Percentiles rank a stretch among this genome's conserved stretches.
These are phyloP conservation scores for Spodoptera exigua DNA, from an alignment of 2,888 invertebrate genomes.

Conservation along the genomic window DNA sequence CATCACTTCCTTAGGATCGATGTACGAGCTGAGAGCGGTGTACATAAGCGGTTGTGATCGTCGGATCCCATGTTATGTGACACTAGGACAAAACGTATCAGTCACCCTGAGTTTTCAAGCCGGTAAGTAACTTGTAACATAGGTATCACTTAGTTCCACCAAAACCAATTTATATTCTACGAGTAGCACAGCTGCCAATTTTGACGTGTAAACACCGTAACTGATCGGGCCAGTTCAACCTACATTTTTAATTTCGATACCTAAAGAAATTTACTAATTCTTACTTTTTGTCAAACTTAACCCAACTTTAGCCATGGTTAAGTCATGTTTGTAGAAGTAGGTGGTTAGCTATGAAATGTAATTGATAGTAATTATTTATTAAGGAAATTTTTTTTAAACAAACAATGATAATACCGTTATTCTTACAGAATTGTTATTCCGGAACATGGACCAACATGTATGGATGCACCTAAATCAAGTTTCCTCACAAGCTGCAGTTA, in stretches of 20 bases:
- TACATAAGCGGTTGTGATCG: slow-evolving; percentile 77
- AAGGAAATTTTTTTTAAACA: slow-evolving; percentile 66
- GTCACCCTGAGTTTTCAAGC: slow-evolving; percentile 78
- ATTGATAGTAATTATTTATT: too few relatives aligned
- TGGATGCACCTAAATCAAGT: slow-evolving; percentile 78
- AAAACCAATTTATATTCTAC: too few relatives aligned
- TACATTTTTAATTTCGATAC: too few relatives aligned
- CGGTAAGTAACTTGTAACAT: slow-evolving; percentile 60
- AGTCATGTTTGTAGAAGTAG: too few relatives aligned
- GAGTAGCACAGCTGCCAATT: too few relatives aligned
- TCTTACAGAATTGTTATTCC: slow-evolving; percentile 71
- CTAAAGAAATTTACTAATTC: too few relatives aligned
- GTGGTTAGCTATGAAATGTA: background rate
- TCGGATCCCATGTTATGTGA: slow-evolving; percentile 74
- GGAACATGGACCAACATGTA: slow-evolving; percentile 77
- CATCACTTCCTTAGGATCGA: slow-evolving; percentile 71
- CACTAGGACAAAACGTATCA: slow-evolving; percentile 74
- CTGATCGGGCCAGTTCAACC: too few relatives aligned
- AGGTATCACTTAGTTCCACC: too few relatives aligned
- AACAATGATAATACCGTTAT: too few relatives aligned
- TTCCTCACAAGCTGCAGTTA: slow-evolving; percentile 72
- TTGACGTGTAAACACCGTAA: too few relatives aligned
- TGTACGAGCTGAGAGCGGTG: slow-evolving; percentile 77
- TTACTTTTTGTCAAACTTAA: too few relatives aligned
- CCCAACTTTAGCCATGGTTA: too few relatives aligned